Evolutionary conservation across 2,888 invertebrate genomes (phyloP).

Genomic region (Lycophotia porphyrea): DNA sequence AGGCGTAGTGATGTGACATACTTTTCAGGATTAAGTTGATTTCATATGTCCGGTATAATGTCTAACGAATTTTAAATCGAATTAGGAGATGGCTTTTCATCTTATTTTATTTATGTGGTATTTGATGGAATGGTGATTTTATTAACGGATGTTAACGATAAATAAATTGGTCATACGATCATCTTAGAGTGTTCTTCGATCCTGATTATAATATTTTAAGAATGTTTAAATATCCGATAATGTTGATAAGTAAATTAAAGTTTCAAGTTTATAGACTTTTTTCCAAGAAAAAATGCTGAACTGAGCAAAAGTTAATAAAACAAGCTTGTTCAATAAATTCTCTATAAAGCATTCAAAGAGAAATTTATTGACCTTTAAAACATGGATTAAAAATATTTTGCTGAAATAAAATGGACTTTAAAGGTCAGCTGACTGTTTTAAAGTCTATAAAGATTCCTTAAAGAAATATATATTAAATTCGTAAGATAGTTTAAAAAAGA

Average conservation of each 20-base stretch:
- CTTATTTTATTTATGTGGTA: neutral
- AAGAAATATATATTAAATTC: conserved; percentile 15
- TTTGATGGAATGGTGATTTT: neutral
- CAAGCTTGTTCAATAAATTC: conserved; percentile 13
- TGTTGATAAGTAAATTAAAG: neutral
- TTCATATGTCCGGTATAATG: conserved; percentile 23
- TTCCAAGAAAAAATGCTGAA: neutral
- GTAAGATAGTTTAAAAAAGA: neutral
- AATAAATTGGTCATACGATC: neutral
- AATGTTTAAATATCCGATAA: neutral
- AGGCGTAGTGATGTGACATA: conserved; percentile 31
- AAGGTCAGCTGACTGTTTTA: conserved; percentile 23
- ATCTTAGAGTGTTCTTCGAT: neutral
- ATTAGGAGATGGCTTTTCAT: neutral
- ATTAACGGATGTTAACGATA: neutral
- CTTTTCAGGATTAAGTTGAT: conserved; percentile 36
- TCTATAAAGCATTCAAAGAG: conserved; percentile 14
- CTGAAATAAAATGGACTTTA: conserved; percentile 11
- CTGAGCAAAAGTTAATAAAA: neutral
- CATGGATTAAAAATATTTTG: conserved; percentile 30
- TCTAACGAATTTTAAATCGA: conserved; percentile 27
- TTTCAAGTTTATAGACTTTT: neutral
- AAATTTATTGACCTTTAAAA: conserved; percentile 37
- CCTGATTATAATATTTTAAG: neutral
- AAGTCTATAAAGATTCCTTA: conserved; percentile 23